These are phyloP conservation scores for Scaptomyza parva DNA, from an alignment of 2,888 invertebrate genomes.

Conservation along the genomic window DNA sequence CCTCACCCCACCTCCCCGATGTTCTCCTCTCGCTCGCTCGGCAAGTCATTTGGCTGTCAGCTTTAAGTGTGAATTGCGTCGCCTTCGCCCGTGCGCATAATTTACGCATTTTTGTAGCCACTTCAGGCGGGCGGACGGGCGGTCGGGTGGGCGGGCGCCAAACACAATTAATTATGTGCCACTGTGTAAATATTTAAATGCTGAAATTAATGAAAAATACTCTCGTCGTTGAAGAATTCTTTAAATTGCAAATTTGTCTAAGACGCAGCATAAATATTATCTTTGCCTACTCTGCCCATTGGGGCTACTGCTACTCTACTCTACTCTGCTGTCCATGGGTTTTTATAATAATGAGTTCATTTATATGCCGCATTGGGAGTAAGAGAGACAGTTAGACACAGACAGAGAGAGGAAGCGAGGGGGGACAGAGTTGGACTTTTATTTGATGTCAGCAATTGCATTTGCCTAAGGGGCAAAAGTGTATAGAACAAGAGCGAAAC, in stretches of 20 bases:
- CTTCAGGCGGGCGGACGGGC: no score
- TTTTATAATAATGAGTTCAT: slow-evolving; percentile 73
- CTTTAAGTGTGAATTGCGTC: slow-evolving; percentile 77
- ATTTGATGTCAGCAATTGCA: slow-evolving; percentile 47
- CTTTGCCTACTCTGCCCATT: slow-evolving; percentile 19
- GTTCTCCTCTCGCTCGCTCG: not conserved
- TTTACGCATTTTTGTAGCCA: slow-evolving; percentile 74
- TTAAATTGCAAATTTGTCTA: slow-evolving; percentile 57
- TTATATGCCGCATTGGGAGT: slow-evolving; percentile 68
- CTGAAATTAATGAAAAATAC: slow-evolving; percentile 76
- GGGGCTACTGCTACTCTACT: no score
- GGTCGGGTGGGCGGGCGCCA: no score
- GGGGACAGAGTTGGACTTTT: slow-evolving; percentile 9
- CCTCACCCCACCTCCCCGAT: not conserved
- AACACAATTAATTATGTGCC: slow-evolving; percentile 77
- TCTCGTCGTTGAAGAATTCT: slow-evolving; percentile 58
- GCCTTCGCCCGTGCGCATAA: slow-evolving; percentile 63
- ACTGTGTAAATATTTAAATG: slow-evolving; percentile 76
- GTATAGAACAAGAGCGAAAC: slow-evolving; percentile 5
- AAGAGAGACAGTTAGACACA: not conserved
- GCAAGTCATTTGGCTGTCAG: slow-evolving; percentile 55
- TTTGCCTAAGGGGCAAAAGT: slow-evolving; percentile 15
- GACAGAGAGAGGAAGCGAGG: not conserved
- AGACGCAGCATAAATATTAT: slow-evolving; percentile 67
- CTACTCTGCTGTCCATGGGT: slow-evolving; percentile 26